Percentiles rank a stretch among this genome's conserved stretches.
Evolutionary conservation across 2,797 vertebrate genomes (phyloP).

Genomic region (Enteromius fasciolatus): DNA sequence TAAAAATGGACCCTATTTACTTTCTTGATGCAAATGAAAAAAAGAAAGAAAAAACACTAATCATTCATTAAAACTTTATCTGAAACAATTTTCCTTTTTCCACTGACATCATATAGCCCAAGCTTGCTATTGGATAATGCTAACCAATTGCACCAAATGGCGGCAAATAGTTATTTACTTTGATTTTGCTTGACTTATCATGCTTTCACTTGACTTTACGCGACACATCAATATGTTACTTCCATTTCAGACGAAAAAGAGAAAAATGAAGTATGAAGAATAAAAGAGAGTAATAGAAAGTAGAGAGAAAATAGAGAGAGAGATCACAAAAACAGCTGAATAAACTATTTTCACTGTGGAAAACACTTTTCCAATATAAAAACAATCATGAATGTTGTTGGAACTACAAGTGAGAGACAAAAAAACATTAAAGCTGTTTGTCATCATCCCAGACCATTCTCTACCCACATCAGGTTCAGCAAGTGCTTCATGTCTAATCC

Average conservation of each 20-base stretch:
- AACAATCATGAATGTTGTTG: background rate
- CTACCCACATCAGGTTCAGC: background rate
- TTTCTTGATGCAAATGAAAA: background rate
- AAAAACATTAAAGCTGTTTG: slow-evolving; percentile 17
- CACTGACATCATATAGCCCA: background rate
- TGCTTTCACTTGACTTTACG: background rate
- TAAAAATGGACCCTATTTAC: background rate
- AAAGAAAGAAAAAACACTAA: background rate
- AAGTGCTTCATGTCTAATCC: slow-evolving; percentile 31
- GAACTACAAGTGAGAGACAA: background rate
- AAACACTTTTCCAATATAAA: slow-evolving; percentile 8
- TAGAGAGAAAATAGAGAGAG: too few relatives aligned
- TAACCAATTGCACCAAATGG: background rate
- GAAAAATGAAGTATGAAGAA: background rate
- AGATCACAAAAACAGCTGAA: background rate
- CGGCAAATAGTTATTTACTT: background rate
- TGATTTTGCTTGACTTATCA: background rate
- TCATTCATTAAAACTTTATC: background rate
- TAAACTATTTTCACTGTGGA: background rate
- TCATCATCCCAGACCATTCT: slow-evolving; percentile 25
- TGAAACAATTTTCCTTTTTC: background rate
- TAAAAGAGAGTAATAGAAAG: background rate
- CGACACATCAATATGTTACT: too few relatives aligned
- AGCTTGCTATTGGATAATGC: background rate
- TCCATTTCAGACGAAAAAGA: background rate